phyloP scores from a whole-genome alignment of 23 tunicate species.

The Pegea sp. region DNA sequence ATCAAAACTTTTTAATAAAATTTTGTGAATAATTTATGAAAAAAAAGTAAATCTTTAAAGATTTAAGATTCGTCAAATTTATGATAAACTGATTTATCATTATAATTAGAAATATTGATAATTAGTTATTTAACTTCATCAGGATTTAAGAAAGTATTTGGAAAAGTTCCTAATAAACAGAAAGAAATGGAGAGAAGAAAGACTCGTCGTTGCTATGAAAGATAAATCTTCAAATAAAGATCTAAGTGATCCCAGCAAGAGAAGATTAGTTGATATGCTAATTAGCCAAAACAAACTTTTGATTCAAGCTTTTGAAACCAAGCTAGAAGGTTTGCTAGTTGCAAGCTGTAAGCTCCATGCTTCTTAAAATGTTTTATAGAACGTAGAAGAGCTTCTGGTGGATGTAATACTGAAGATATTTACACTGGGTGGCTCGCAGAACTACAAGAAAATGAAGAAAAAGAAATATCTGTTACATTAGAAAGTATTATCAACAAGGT shows the following conservation, averaged over 20 bases:
- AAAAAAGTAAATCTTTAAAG: too few species aligned
- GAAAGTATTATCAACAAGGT: constrained; percentile 65
- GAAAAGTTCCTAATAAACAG: constrained; percentile 20
- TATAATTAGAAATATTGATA: too few species aligned
- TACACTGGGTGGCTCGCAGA: constrained; percentile 55
- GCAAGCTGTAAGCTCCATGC: too few species aligned
- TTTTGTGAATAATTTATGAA: too few species aligned
- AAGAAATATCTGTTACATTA: constrained; percentile 27
- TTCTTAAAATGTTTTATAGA: too few species aligned
- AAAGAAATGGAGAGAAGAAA: constrained; percentile 49
- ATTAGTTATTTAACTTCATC: too few species aligned
- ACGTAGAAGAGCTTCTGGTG: too few species aligned
- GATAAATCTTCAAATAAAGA: constrained; percentile 21
- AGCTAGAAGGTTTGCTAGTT: constrained; percentile 28
- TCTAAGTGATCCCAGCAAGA: constrained; percentile 11
- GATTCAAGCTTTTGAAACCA: constrained; percentile 11
- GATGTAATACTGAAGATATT: constrained; percentile 17
- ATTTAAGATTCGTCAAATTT: too few species aligned
- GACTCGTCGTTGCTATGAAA: constrained; percentile 31
- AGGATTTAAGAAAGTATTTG: constrained; percentile 20
- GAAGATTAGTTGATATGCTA: constrained; percentile 14
- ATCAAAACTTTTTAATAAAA: too few species aligned
- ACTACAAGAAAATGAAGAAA: constrained; percentile 33
- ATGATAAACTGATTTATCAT: too few species aligned
- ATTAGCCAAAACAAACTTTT: constrained; percentile 31